These are phyloP conservation scores for Tiliacea aurago DNA, from an alignment of 2,888 invertebrate species.

Conservation along the genomic window DNA sequence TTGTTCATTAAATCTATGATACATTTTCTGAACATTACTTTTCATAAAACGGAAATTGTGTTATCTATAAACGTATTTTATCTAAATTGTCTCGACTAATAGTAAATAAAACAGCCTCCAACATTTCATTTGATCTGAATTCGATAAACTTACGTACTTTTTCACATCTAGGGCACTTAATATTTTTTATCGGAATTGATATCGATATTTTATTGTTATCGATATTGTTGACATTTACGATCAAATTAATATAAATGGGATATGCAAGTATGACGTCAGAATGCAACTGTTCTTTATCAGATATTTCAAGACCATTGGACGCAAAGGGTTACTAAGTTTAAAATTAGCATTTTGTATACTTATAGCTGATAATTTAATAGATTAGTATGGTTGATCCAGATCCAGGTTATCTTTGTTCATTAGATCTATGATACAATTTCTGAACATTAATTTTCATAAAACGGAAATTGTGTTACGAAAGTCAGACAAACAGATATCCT, in stretches of 20 bases:
- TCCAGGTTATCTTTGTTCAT: background rate
- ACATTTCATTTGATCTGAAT: slow-evolving; percentile 55
- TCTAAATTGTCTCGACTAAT: slow-evolving; percentile 36
- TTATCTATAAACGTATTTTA: slow-evolving; percentile 39
- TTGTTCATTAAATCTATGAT: too few species aligned
- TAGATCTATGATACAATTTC: background rate
- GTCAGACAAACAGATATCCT: background rate
- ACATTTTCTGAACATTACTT: too few species aligned
- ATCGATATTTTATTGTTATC: slow-evolving; percentile 55
- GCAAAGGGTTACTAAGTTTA: too few species aligned
- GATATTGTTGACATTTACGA: slow-evolving; percentile 55
- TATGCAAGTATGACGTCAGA: slow-evolving; percentile 7
- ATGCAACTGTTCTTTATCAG: slow-evolving; percentile 2
- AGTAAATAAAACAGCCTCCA: slow-evolving; percentile 48
- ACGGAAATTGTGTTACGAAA: background rate
- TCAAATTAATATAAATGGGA: slow-evolving; percentile 42
- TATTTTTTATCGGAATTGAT: slow-evolving; percentile 46
- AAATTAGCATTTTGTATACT: background rate
- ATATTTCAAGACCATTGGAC: slow-evolving; percentile 4
- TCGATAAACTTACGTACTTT: slow-evolving; percentile 52
- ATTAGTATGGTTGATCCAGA: too few species aligned
- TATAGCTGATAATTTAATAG: background rate
- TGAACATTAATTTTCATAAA: background rate
- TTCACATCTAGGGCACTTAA: slow-evolving; percentile 36
- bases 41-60: too few species aligned